Evolutionary conservation across 2,888 invertebrate genomes (phyloP).

Genomic region (Venustoraphidia nigricollis): DNA sequence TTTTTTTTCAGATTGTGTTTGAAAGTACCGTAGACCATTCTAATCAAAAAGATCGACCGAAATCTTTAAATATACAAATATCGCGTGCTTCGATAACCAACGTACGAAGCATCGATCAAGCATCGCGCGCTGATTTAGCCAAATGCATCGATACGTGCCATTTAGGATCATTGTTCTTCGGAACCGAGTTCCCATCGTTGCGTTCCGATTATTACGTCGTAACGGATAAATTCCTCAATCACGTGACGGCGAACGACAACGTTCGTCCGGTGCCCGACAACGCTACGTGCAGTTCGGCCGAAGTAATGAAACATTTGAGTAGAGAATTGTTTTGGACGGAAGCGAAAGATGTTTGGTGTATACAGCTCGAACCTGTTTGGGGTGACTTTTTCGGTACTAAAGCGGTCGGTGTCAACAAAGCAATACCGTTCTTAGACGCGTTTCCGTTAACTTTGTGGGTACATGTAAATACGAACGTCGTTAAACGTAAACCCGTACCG

Average conservation of each 20-base stretch:
- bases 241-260: conserved; percentile 35
- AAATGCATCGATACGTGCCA: conserved; percentile 65
- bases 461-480: conserved; percentile 28
- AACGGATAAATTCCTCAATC: conserved; percentile 67
- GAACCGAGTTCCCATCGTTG: conserved; percentile 62
- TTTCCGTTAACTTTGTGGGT: conserved; percentile 82
- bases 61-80: conserved; percentile 69
- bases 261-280: conserved; percentile 23
- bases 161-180: conserved; percentile 56
- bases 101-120: conserved; percentile 41
- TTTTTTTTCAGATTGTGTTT: conserved; percentile 46
- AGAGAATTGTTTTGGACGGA: conserved; percentile 55
- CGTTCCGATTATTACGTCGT: conserved; percentile 57
- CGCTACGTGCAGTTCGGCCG: conserved; percentile 1
- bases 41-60: conserved; percentile 75
- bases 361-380: conserved; percentile 82
- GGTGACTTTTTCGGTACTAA: conserved; percentile 79
- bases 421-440: conserved; percentile 70
- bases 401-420: conserved; percentile 53
- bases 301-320: conserved; percentile 17
- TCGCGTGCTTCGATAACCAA: conserved; percentile 62
- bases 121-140: conserved; percentile 65
- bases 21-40: conserved; percentile 63
- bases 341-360: conserved; percentile 78
- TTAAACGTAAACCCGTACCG: conserved; percentile 1